Evolutionary conservation across 2,888 invertebrate genomes (phyloP), one percentile per base, ranked within the genome.

Genomic region (Ennomos fuscantarius): DNA sequence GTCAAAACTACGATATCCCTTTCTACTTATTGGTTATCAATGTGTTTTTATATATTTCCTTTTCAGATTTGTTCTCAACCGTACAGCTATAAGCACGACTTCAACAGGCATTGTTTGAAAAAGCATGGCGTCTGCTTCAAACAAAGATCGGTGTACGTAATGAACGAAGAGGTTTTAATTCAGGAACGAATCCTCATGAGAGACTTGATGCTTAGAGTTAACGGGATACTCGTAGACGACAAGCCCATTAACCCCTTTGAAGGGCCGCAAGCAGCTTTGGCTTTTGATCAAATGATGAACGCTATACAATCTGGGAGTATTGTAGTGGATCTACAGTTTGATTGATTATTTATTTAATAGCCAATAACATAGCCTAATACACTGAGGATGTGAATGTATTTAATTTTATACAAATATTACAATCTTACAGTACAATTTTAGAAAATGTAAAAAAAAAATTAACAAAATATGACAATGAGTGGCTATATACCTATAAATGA

Each of bases 11-110:
- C 2, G 24, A 24, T 24, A 24, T 24, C 3, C 24, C 24, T 6
- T 3, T 24, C 24, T 24, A 24, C 24, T 24, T 24, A 24, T 24
- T 24, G 6, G 3, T 24, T 6, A 24, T 24, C 6, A 24, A 24
- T 24, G 24, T 24, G 6, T 24, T 24, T 24, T 3, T 24, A n/a
- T 1, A 24, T 24, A n/a, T 41, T 50, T 24, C 13, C 8, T 24
- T 81, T 81, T 33, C 81, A 88, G 85, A 74, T 89, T 32, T 89
- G 89, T 64, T 81, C 81, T 0, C 88, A 87, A 60, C 85, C 88
- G 2, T 89, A 89, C 68, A 87, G 89, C 58, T 88, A 89, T 68
- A 88, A 87, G 62, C 79, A 78, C 56, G 89, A 89, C 62, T 89
- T 89, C 63, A 86, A 83, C 50, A 73, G 84, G 1, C 89, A 89